These are phyloP conservation scores for Paracentrotus lividus DNA, from an alignment of 53 echinoderm and acorn worm genomes.

Conservation along the genomic window DNA sequence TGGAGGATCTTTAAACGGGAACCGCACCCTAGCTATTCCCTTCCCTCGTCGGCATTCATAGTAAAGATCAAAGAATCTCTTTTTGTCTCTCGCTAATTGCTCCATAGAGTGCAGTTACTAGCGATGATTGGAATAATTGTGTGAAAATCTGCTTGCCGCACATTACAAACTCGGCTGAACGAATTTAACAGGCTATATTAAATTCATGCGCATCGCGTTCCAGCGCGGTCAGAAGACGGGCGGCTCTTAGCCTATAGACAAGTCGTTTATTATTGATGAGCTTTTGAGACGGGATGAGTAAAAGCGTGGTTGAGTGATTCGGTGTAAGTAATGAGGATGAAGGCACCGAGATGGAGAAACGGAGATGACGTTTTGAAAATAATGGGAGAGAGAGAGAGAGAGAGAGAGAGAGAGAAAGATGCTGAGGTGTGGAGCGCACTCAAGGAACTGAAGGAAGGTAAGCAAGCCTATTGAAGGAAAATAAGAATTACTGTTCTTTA, in stretches of 20 bases:
- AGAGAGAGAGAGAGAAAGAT: neutral
- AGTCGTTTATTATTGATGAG: constrained; percentile 18
- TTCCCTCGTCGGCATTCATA: neutral
- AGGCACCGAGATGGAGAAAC: neutral
- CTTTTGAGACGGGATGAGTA: neutral
- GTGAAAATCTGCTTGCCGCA: constrained; percentile 62
- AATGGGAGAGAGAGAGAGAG: neutral
- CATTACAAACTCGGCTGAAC: constrained; percentile 46
- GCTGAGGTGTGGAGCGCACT: no score
- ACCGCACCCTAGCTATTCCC: constrained; percentile 39
- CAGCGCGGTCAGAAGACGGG: constrained; percentile 31
- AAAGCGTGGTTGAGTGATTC: neutral
- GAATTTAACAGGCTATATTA: constrained; percentile 43
- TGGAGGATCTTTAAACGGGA: constrained; percentile 40
- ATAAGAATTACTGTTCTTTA: no score
- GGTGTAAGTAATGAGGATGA: neutral
- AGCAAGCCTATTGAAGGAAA: no score
- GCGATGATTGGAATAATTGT: constrained; percentile 61
- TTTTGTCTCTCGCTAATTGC: constrained; percentile 43
- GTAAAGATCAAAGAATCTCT: constrained; percentile 18
- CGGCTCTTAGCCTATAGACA: neutral
- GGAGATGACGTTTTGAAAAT: no score
- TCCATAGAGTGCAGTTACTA: constrained; percentile 59
- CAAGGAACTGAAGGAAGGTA: no score
- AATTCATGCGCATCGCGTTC: neutral